Evolutionary conservation across 2,888 invertebrate species (phyloP), one percentile per base, ranked within the genome.

Genomic region (Chironomus tentans): DNA sequence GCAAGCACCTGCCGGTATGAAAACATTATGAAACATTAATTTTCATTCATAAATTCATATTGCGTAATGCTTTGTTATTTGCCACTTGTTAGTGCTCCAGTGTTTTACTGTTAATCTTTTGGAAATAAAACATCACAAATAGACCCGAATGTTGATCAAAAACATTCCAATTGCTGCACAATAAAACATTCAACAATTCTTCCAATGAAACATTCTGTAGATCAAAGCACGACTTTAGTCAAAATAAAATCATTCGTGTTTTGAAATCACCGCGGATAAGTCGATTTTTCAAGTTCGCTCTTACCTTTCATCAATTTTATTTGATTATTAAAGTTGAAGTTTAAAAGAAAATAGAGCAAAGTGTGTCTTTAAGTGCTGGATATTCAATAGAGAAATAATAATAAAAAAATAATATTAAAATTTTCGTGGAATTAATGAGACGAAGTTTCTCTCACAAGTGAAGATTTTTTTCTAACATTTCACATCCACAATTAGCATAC

Each of bases 211-310:
- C 56, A 56, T 56, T 56, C 56, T 56, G 7, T 56, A 56, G 15
- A 56, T n/a, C 21, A 12, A 46, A 13, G 7, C 28, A 73, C 15
- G 15, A 38, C 12, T 72, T 61, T 72, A 50, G 50, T 72, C 62
- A 62, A 62, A 61, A 48, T 7, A 28, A 18, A 24, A 61, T 73
- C 72, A 73, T 73, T 73, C 72, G 72, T 73, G 72, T 61, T 73
- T 73, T 62, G 21, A 61, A 73, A 56, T 61, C 72, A 61, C 61
- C 56, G 21, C 61, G 56, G 24, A 73, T 24, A 56, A 61, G 72
- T 73, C 18, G 72, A 56, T 48, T 62, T 72, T 73, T 28, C 22
- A 21, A 56, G 24, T 21, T 13, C 65, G 21, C 65, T 38, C 38
- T 38, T 38, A 38, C 38, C 38, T 38, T 38, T 38, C 38, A 38